Percentiles rank a stretch among this genome's conserved stretches.
phyloP scores from a whole-genome alignment of 2,797 vertebrate species.

The Petrocephalus schoutedeni region DNA sequence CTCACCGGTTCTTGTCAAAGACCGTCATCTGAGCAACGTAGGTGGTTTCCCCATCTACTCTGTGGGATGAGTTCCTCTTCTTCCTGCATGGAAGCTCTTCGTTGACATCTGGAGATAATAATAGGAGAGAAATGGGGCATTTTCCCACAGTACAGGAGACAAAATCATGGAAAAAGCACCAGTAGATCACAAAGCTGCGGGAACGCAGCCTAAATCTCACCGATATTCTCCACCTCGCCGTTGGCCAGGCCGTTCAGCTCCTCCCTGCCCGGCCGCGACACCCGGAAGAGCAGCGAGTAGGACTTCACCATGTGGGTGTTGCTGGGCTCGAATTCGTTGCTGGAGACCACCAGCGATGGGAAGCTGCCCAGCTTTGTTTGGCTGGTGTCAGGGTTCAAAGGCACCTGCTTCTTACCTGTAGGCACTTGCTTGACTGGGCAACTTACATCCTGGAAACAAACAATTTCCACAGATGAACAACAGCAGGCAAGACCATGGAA shows the following conservation, averaged over 20 bases:
- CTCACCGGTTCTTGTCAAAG: constrained; percentile 95
- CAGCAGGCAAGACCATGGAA: neutral
- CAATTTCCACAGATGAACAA: neutral
- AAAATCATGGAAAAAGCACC: neutral
- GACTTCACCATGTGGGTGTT: constrained; percentile 89
- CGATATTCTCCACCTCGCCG: constrained; percentile 75
- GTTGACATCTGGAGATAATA: constrained; percentile 70
- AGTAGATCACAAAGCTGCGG: neutral
- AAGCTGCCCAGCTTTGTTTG: constrained; percentile 74
- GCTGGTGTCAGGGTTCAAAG: constrained; percentile 80
- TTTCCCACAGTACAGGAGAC: neutral
- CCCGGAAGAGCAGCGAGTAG: constrained; percentile 80
- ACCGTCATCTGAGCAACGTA: constrained; percentile 97
- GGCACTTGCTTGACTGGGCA: constrained; percentile 84
- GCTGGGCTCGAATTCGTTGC: constrained; percentile 83
- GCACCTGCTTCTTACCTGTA: constrained; percentile 86
- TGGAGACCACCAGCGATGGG: constrained; percentile 76
- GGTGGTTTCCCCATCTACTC: constrained; percentile 83
- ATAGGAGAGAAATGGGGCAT: neutral
- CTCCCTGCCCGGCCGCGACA: constrained; percentile 73
- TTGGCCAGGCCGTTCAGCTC: constrained; percentile 74
- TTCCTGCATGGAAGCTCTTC: constrained; percentile 79
- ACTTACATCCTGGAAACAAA: constrained; percentile 75
- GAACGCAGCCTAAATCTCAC: constrained; percentile 43
- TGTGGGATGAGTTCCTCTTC: constrained; percentile 80